Conservation (phyloP, 2,113 vertebrate species). For the Ivindomyrus marchei region DNA sequence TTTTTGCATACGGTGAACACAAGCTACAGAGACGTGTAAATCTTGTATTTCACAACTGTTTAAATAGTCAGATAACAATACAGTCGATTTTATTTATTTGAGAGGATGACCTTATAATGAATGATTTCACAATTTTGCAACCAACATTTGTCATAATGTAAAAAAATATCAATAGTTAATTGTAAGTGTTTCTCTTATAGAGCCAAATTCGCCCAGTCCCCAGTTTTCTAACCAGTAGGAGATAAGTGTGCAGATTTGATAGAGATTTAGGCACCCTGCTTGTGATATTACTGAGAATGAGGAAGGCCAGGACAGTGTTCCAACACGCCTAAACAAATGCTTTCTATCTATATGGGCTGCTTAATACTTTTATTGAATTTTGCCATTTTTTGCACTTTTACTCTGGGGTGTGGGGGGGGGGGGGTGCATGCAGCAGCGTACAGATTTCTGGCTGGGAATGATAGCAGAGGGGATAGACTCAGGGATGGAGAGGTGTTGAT, state of each 20-base stretch:
- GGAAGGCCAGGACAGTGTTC: not conserved
- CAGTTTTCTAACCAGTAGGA: not conserved
- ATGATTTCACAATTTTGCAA: not conserved
- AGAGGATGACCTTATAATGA: not conserved
- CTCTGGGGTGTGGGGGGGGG: too few relatives aligned
- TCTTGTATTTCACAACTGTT: not conserved
- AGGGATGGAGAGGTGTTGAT: not conserved
- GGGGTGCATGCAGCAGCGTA: not conserved
- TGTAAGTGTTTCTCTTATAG: not conserved
- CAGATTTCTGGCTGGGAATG: not conserved
- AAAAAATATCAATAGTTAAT: not conserved
- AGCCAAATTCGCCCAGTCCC: not conserved
- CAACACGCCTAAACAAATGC: not conserved
- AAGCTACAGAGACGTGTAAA: not conserved
- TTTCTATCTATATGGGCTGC: not conserved
- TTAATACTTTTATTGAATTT: not conserved
- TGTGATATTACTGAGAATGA: not conserved
- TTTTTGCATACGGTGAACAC: not conserved
- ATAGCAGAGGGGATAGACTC: not conserved
- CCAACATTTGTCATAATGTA: not conserved
- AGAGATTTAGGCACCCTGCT: not conserved
- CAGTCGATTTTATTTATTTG: not conserved
- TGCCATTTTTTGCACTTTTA: not conserved
- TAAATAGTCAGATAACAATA: not conserved
- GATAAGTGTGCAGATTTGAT: not conserved